Evolutionary conservation across 2,888 invertebrate genomes (phyloP).

Genomic region (Zelleria hepariella): DNA sequence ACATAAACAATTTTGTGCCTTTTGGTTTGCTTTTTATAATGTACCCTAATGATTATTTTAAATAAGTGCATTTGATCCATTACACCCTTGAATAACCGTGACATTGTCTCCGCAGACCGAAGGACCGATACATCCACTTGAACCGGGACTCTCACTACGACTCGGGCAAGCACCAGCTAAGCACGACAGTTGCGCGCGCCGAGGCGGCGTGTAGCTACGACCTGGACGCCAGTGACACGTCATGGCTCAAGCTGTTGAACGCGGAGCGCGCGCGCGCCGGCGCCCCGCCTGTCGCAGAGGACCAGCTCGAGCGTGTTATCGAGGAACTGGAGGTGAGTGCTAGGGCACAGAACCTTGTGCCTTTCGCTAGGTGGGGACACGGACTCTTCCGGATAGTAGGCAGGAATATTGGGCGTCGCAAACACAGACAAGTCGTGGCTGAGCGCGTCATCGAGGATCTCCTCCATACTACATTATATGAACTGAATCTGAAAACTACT

Average conservation of each 20-base stretch:
- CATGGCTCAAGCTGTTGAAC: constrained; percentile 90
- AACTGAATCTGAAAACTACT: no score
- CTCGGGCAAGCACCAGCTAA: constrained; percentile 86
- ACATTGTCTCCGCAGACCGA: constrained; percentile 76
- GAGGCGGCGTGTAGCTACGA: constrained; percentile 97
- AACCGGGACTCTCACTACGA: constrained; percentile 90
- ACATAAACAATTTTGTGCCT: neutral
- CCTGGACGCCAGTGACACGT: constrained; percentile 91
- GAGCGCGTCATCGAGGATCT: no score
- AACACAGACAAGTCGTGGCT: no score
- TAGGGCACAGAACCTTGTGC: neutral
- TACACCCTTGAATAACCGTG: no score
- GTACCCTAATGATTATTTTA: no score
- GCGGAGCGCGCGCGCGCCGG: constrained; percentile 87
- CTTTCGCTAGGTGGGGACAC: no score
- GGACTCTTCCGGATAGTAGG: no score
- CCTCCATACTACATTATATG: no score
- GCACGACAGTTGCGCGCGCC: constrained; percentile 87
- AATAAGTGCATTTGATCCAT: no score
- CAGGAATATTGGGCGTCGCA: no score
- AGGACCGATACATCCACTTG: constrained; percentile 92
- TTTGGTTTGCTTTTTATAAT: no score
- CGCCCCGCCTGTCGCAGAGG: constrained; percentile 82
- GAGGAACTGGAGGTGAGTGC: constrained; percentile 86
- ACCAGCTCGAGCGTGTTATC: constrained; percentile 90